These are phyloP conservation scores for Akabosia matsudoensis DNA, from an alignment of 1,140 invertebrate species.

Conservation along the genomic window DNA sequence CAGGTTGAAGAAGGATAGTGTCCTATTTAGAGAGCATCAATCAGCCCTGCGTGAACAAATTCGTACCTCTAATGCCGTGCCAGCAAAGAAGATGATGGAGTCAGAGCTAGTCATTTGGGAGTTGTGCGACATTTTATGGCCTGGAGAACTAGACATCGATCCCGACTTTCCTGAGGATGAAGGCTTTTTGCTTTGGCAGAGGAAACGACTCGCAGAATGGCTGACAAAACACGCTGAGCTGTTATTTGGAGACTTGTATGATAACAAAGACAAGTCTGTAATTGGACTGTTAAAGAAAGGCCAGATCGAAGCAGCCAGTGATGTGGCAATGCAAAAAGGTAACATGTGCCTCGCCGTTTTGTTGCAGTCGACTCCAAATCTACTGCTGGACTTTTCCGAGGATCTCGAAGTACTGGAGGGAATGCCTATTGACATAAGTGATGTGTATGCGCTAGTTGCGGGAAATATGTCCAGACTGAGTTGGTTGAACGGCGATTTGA, in stretches of 20 bases:
- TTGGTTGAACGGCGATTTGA: background rate
- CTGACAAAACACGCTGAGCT: conserved; percentile 27
- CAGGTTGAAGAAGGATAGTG: background rate
- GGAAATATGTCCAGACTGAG: background rate
- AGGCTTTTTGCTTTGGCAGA: conserved; percentile 17
- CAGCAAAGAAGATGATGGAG: background rate
- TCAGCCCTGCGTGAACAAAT: background rate
- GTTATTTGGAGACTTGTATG: conserved; percentile 35
- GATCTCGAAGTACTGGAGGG: background rate
- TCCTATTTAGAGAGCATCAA: background rate
- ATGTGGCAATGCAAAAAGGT: conserved; percentile 31
- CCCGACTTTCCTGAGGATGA: background rate
- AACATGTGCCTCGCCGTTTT: conserved; percentile 35
- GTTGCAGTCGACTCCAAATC: background rate
- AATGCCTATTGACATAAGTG: conserved; percentile 17
- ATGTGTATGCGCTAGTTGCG: conserved; percentile 35
- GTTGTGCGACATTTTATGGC: conserved; percentile 39
- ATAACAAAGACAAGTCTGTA: conserved; percentile 1
- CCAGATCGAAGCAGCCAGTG: conserved; percentile 27
- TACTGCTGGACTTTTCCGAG: background rate
- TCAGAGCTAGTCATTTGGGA: conserved; percentile 24
- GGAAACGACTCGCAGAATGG: conserved; percentile 33
- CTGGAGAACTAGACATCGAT: background rate
- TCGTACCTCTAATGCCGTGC: background rate
- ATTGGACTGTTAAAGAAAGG: conserved; percentile 34